These are phyloP conservation scores for Amphipoea oculea DNA, from an alignment of 2,888 invertebrate species.

Conservation along the genomic window DNA sequence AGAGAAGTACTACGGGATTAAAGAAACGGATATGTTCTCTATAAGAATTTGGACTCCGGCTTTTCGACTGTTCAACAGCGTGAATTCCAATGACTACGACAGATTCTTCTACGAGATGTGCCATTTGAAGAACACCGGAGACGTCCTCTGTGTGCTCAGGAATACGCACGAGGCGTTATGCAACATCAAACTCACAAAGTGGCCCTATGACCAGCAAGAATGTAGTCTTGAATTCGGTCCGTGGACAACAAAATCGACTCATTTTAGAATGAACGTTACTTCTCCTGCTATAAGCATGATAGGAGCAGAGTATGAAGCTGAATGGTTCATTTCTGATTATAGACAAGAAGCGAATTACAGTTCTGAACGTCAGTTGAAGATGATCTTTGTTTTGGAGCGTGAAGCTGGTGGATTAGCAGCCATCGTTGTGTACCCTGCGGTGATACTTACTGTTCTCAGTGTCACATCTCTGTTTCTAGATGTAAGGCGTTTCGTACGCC, in stretches of 20 bases:
- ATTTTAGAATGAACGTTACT: conserved; percentile 57
- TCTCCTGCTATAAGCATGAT: conserved; percentile 57
- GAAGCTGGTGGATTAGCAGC: conserved; percentile 70
- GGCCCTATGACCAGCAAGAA: conserved; percentile 74
- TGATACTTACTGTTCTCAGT: conserved; percentile 69
- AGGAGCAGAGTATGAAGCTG: conserved; percentile 69
- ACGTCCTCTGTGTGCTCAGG: conserved; percentile 50
- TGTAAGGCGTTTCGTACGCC: conserved; percentile 63
- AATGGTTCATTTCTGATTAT: conserved; percentile 76
- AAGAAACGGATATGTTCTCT: conserved; percentile 30
- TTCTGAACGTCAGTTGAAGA: conserved; percentile 61
- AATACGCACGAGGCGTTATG: conserved; percentile 56
- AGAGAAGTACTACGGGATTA: conserved; percentile 66
- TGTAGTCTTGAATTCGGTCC: conserved; percentile 68
- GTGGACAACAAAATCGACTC: conserved; percentile 3
- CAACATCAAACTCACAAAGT: conserved; percentile 67
- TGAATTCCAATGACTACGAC: conserved; percentile 36
- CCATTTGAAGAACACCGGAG: conserved; percentile 59
- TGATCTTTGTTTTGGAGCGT: conserved; percentile 74
- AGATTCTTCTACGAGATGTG: conserved; percentile 54
- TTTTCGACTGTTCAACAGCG: conserved; percentile 65
- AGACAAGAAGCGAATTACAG: conserved; percentile 53
- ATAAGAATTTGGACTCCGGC: conserved; percentile 68
- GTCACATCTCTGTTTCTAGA: conserved; percentile 70
- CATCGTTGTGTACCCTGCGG: conserved; percentile 71